A percentile compares a stretch with the other conserved stretches of the same genome.
phyloP scores from a whole-genome alignment of 2,888 invertebrate genomes.

The Xylota segnis region DNA sequence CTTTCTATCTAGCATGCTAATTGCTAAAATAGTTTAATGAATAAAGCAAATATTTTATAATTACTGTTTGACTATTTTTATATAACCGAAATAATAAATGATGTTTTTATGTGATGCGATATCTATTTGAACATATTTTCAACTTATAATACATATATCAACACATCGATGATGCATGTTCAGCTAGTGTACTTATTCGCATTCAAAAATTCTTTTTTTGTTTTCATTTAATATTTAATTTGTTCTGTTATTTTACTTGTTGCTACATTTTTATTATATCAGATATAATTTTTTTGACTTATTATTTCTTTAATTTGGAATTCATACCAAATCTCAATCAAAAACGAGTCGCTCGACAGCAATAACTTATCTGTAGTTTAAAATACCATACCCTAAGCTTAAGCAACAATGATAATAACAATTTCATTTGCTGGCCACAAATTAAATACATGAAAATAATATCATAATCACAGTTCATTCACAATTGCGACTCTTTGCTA shows the following conservation, averaged over 20 bases:
- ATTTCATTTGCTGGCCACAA: conserved; percentile 33
- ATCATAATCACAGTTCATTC: conserved; percentile 53
- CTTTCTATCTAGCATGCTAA: conserved; percentile 42
- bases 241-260: conserved; percentile 23
- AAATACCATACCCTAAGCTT: conserved; percentile 49
- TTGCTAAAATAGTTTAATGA: conserved; percentile 22
- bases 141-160: conserved; percentile 28
- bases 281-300: conserved; percentile 19
- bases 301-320: conserved; percentile 1
- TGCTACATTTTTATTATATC: conserved; percentile 32
- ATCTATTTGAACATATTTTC: conserved; percentile 1
- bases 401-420: conserved; percentile 13
- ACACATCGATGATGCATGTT: conserved; percentile 62
- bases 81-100: background rate
- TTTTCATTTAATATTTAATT: conserved; percentile 10
- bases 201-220: conserved; percentile 1
- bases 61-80: background rate
- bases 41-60: background rate
- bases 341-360: conserved; percentile 29
- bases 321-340: conserved; percentile 10
- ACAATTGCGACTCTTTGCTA: conserved; percentile 14
- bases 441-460: conserved; percentile 34
- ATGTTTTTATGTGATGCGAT: background rate
- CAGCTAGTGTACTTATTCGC: conserved; percentile 51
- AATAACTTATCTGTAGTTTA: conserved; percentile 34